A percentile compares a stretch with the other conserved stretches of the same genome.
Conservation (phyloP, 1,140 invertebrate genomes). For the Drosophila murphyi region DNA sequence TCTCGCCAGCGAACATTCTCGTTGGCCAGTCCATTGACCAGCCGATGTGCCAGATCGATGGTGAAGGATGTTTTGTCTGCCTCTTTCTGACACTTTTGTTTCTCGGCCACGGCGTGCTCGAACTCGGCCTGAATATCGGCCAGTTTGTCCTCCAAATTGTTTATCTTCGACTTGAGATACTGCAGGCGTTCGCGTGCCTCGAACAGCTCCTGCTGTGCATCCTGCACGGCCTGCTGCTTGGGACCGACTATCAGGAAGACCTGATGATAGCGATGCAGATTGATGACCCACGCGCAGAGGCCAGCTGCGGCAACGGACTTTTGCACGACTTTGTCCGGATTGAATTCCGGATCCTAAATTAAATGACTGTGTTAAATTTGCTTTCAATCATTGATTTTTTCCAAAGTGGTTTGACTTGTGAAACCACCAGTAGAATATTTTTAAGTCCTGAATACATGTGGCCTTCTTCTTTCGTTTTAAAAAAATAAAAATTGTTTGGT, state of each 20-base stretch:
- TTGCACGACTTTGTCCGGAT: slow-evolving; percentile 92
- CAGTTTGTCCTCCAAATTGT: slow-evolving; percentile 92
- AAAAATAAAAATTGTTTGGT: too few relatives aligned
- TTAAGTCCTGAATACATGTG: too few relatives aligned
- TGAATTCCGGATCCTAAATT: slow-evolving; percentile 91
- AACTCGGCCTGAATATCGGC: slow-evolving; percentile 92
- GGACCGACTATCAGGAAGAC: slow-evolving; percentile 97
- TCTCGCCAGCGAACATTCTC: slow-evolving; percentile 92
- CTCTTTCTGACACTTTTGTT: slow-evolving; percentile 94
- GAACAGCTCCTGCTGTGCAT: slow-evolving; percentile 94
- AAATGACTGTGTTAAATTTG: not conserved
- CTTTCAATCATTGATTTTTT: not conserved
- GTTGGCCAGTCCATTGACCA: slow-evolving; percentile 97
- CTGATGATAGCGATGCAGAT: slow-evolving; percentile 95
- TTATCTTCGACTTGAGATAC: slow-evolving; percentile 88
- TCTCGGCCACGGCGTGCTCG: slow-evolving; percentile 93
- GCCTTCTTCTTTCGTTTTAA: too few relatives aligned
- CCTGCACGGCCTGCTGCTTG: slow-evolving; percentile 91
- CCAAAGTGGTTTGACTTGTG: not conserved
- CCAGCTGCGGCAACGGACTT: slow-evolving; percentile 97
- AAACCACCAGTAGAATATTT: too few relatives aligned
- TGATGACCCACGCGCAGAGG: slow-evolving; percentile 97
- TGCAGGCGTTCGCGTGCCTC: slow-evolving; percentile 94
- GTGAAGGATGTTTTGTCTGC: slow-evolving; percentile 93
- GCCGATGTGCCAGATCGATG: slow-evolving; percentile 95